A percentile compares a stretch with the other conserved stretches of the same genome.
These are phyloP conservation scores for Goniozus legneri DNA, from an alignment of 1,140 invertebrate species.

Conservation along the genomic window DNA sequence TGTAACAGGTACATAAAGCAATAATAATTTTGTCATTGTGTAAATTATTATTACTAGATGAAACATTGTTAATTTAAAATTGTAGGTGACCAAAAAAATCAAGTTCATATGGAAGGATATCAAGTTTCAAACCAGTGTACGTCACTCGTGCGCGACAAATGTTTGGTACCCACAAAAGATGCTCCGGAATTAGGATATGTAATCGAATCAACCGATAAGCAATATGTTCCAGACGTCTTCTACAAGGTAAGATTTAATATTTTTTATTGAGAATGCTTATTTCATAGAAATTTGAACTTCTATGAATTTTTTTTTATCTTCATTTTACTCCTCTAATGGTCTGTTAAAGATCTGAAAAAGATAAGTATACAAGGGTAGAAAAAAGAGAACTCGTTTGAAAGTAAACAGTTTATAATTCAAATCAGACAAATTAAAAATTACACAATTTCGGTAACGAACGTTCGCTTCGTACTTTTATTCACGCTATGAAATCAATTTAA, in stretches of 20 bases:
- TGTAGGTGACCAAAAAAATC: slow-evolving; percentile 81
- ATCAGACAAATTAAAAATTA: slow-evolving; percentile 46
- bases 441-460: slow-evolving; percentile 40
- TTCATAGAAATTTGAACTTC: no score
- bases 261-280: slow-evolving; percentile 8
- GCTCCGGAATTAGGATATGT: slow-evolving; percentile 95
- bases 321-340: no score
- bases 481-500: slow-evolving; percentile 38
- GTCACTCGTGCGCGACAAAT: slow-evolving; percentile 90
- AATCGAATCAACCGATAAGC: slow-evolving; percentile 85
- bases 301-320: no score
- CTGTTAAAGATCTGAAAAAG: no score
- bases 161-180: slow-evolving; percentile 94
- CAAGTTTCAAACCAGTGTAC: slow-evolving; percentile 98
- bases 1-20: slow-evolving; percentile 78
- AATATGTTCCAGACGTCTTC: slow-evolving; percentile 99
- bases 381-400: slow-evolving; percentile 28
- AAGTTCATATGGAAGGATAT: slow-evolving; percentile 98
- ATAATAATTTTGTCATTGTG: no score
- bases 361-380: no score
- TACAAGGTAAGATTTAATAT: slow-evolving; percentile 80
- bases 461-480: slow-evolving; percentile 35
- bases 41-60: background rate
- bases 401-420: slow-evolving; percentile 48
- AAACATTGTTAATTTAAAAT: slow-evolving; percentile 22